A percentile compares a stretch with the other conserved stretches of the same genome.
Evolutionary conservation across 2,797 vertebrate species (phyloP).

Genomic region (Lepilemur septentrionalis): DNA sequence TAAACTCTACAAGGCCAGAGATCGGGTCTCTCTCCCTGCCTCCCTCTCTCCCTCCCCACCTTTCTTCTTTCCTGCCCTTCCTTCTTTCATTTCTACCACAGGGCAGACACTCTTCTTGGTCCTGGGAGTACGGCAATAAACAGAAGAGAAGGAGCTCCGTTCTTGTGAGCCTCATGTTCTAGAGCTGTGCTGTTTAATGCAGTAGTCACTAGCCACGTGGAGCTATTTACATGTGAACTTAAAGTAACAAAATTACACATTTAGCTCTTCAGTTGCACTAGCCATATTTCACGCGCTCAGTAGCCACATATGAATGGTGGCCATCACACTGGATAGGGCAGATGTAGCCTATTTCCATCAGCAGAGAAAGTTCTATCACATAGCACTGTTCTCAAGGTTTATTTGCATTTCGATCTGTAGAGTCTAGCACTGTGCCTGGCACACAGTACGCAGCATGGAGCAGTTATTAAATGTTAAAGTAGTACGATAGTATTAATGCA

Average conservation of each 20-base stretch:
- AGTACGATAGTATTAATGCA: neutral
- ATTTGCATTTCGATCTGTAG: neutral
- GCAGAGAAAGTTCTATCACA: neutral
- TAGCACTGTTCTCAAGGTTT: neutral
- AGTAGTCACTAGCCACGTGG: neutral
- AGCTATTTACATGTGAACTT: neutral
- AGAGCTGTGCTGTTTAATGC: neutral
- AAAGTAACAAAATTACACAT: neutral
- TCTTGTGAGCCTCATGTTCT: neutral
- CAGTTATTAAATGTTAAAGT: neutral
- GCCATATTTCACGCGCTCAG: neutral
- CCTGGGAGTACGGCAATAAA: neutral
- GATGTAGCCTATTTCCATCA: neutral
- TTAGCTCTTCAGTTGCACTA: neutral
- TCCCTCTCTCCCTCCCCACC: rapidly evolving
- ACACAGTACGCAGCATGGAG: neutral
- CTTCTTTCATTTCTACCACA: neutral
- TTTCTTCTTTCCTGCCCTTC: no score
- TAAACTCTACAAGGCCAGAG: neutral
- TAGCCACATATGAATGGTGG: rapidly evolving
- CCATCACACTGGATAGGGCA: neutral
- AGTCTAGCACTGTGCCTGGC: neutral
- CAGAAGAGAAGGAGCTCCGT: neutral
- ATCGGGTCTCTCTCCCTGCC: neutral
- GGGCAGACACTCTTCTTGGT: neutral